Conservation (phyloP, 2,113 vertebrate genomes). For the Dunckerocampus dactyliophorus region DNA sequence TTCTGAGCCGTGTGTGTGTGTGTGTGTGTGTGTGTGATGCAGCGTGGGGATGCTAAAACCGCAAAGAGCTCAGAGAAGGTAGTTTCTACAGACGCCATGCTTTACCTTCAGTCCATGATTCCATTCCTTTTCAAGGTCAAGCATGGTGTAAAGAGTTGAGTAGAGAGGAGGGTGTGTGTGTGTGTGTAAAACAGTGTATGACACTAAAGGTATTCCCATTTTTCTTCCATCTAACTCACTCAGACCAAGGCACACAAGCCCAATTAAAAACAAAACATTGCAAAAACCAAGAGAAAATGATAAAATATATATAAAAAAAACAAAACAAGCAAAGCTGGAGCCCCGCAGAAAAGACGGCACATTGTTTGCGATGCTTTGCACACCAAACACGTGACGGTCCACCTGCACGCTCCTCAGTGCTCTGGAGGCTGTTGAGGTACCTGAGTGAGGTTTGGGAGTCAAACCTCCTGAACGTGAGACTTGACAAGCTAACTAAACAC, state of each 20-base stretch:
- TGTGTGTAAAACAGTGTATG: slow-evolving; percentile 1
- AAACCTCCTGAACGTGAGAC: background rate
- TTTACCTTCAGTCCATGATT: too few relatives aligned
- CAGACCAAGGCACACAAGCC: slow-evolving; percentile 33
- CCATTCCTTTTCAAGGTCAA: too few relatives aligned
- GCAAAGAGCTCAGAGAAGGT: too few relatives aligned
- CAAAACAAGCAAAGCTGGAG: slow-evolving; percentile 35
- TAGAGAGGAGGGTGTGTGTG: background rate
- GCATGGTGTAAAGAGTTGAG: background rate
- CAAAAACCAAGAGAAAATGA: slow-evolving; percentile 16
- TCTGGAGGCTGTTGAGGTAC: slow-evolving; percentile 25
- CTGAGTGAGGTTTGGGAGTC: slow-evolving; percentile 36
- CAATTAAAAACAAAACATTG: slow-evolving; percentile 56
- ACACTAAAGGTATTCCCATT: slow-evolving; percentile 15
- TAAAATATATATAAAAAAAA: slow-evolving; percentile 2
- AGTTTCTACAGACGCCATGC: too few relatives aligned
- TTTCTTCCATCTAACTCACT: slow-evolving; percentile 6
- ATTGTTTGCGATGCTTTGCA: slow-evolving; percentile 9
- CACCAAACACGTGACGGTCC: background rate
- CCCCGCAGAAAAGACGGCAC: slow-evolving; percentile 42
- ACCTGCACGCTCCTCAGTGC: background rate
- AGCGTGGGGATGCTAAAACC: too few relatives aligned
- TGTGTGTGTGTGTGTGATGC: background rate
- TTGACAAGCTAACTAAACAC: slow-evolving; percentile 16
- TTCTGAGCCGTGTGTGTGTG: slow-evolving; percentile 2